These are phyloP conservation scores for Heteronetta atricapilla DNA, from an alignment of 2,113 vertebrate species.

Conservation along the genomic window DNA sequence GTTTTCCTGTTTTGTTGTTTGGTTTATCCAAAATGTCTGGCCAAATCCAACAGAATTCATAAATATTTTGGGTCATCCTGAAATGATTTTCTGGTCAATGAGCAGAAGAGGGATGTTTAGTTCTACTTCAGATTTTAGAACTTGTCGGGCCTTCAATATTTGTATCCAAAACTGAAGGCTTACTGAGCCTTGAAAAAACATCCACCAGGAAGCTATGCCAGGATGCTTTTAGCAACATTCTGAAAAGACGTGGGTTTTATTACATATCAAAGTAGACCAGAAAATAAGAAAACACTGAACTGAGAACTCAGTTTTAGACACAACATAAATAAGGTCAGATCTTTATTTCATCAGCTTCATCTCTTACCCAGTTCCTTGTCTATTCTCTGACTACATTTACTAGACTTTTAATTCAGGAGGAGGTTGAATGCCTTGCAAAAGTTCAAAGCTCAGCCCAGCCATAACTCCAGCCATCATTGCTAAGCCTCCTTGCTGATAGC, in stretches of 20 bases:
- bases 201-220: background rate
- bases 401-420: background rate
- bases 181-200: background rate
- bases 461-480: background rate
- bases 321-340: background rate
- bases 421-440: background rate
- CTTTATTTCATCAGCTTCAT: background rate
- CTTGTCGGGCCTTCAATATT: background rate
- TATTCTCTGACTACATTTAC: background rate
- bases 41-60: background rate
- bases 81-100: background rate
- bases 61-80: background rate
- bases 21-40: background rate
- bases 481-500: background rate
- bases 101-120: background rate
- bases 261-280: background rate
- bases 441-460: background rate
- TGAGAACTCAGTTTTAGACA: conserved; percentile 2
- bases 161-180: background rate
- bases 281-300: conserved; percentile 10
- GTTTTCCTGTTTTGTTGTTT: background rate
- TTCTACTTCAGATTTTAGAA: background rate
- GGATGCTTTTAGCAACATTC: background rate
- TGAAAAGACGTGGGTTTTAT: background rate
- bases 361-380: background rate